A percentile compares a stretch with the other conserved stretches of the same genome.
Evolutionary conservation across 2,797 vertebrate species (phyloP).

Genomic region (Oreortyx pictus): DNA sequence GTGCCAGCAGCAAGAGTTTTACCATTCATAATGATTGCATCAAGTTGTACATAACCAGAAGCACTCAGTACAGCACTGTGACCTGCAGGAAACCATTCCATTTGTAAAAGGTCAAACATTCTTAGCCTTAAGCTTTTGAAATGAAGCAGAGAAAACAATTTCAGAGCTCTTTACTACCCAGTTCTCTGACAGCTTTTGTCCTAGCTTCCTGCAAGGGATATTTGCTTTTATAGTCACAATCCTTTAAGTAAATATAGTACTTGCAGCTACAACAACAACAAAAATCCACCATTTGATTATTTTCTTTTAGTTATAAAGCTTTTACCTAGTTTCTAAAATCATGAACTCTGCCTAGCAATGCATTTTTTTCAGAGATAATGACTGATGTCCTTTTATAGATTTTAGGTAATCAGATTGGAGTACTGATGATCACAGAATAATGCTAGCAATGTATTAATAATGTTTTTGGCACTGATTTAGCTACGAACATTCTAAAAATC

Average conservation of each 20-base stretch:
- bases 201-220: conserved; percentile 76
- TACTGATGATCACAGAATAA: conserved; percentile 36
- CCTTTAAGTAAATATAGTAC: conserved; percentile 79
- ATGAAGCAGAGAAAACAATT: conserved; percentile 81
- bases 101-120: conserved; percentile 80
- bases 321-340: conserved; percentile 76
- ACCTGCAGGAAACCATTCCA: conserved; percentile 81
- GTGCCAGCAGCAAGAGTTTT: conserved; percentile 77
- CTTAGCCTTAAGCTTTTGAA: conserved; percentile 79
- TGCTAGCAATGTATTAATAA: conserved; percentile 12
- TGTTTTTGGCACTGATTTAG: background rate
- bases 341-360: conserved; percentile 58
- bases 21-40: conserved; percentile 84
- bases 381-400: conserved; percentile 41
- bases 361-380: conserved; percentile 59
- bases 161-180: conserved; percentile 78
- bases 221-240: conserved; percentile 76
- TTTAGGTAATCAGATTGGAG: conserved; percentile 57
- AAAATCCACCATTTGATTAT: conserved; percentile 58
- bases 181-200: conserved; percentile 77
- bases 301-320: conserved; percentile 75
- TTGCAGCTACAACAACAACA: conserved; percentile 65
- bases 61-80: conserved; percentile 78
- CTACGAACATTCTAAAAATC: background rate
- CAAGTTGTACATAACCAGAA: conserved; percentile 81